Evolutionary conservation across 2,113 vertebrate species (phyloP).

Genomic region (Caracal caracal): DNA sequence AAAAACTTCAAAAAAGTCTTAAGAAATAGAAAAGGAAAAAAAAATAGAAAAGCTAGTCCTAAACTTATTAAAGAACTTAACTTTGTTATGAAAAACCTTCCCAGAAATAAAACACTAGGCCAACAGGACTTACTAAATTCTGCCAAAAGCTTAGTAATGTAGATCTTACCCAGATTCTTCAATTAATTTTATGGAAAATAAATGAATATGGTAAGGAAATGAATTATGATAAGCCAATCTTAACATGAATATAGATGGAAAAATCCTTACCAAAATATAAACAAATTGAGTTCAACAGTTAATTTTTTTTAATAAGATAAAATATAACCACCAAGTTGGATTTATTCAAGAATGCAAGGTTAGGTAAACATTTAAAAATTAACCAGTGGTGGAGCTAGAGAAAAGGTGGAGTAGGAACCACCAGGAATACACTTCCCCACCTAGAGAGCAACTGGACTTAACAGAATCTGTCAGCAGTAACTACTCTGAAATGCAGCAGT

Average conservation of each 20-base stretch:
- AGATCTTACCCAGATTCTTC: not conserved
- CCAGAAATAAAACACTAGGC: not conserved
- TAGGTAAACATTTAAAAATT: slow-evolving; percentile 18
- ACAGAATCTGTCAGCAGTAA: not conserved
- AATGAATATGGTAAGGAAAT: not conserved
- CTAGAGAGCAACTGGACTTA: not conserved
- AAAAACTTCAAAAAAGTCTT: not conserved
- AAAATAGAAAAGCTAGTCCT: not conserved
- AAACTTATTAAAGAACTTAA: not conserved
- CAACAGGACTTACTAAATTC: not conserved
- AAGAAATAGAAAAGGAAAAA: not conserved
- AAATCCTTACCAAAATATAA: not conserved
- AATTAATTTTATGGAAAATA: not conserved
- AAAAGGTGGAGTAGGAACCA: not conserved
- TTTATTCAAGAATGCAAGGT: not conserved
- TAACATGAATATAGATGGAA: not conserved
- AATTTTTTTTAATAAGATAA: not conserved
- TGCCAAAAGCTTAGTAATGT: not conserved
- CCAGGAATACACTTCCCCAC: not conserved
- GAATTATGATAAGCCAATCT: not conserved
- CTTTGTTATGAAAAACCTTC: not conserved
- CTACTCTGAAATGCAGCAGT: not conserved
- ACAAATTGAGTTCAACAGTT: not conserved
- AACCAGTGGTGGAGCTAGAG: not conserved
- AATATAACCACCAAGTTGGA: not conserved